A percentile compares a stretch with the other conserved stretches of the same genome.
Conservation (phyloP, 2,797 vertebrate species). For the Syndactyla subalaris region DNA sequence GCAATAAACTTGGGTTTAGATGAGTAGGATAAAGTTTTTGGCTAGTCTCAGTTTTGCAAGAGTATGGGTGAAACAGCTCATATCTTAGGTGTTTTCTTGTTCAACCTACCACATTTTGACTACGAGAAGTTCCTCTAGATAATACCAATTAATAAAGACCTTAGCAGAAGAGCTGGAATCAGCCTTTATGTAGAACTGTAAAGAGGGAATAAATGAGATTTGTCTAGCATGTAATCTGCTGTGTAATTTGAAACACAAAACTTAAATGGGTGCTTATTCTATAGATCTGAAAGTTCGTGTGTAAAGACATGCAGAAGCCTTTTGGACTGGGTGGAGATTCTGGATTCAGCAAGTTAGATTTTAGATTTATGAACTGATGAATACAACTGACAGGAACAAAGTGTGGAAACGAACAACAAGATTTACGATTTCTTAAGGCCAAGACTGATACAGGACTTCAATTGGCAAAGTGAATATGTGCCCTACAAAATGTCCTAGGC, state of each 20-base stretch:
- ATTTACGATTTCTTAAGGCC: not conserved
- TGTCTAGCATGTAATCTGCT: not conserved
- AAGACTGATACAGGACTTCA: not conserved
- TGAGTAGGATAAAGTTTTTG: not conserved
- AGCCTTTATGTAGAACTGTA: not conserved
- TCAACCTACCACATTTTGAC: not conserved
- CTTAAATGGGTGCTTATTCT: not conserved
- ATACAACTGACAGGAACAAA: not conserved
- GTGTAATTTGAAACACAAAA: not conserved
- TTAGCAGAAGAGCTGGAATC: not conserved
- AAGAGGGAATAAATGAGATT: not conserved
- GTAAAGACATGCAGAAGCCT: not conserved
- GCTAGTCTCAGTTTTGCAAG: not conserved
- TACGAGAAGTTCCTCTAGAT: not conserved
- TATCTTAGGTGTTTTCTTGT: not conserved
- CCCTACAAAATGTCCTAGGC: slow-evolving; percentile 12
- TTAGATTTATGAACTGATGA: not conserved
- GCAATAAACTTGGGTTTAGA: not conserved
- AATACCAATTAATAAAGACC: not conserved
- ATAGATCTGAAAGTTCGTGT: not conserved
- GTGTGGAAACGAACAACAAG: not conserved
- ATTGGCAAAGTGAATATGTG: not conserved
- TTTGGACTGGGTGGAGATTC: not conserved
- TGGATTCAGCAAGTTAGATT: not conserved
- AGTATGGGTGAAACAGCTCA: not conserved